Percentiles rank a stretch among this genome's conserved stretches.
These are phyloP conservation scores for Actenoides lindsayi DNA, from an alignment of 2,113 vertebrate species.

Conservation along the genomic window DNA sequence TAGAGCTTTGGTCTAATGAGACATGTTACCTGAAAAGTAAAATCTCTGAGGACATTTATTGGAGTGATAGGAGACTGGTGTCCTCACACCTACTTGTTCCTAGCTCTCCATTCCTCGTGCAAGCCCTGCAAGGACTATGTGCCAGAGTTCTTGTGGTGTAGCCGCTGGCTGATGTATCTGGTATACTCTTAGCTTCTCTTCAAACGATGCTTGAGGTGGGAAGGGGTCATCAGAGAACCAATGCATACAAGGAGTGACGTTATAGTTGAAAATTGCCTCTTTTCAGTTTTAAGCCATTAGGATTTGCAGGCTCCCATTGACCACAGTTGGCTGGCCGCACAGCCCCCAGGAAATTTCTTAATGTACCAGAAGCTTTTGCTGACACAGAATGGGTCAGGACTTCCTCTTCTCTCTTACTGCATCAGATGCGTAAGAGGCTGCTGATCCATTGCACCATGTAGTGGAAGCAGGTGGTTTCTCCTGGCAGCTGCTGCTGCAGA, in stretches of 20 bases:
- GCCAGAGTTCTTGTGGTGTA: not conserved
- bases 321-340: not conserved
- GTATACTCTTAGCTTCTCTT: not conserved
- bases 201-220: not conserved
- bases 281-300: not conserved
- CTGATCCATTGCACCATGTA: not conserved
- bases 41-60: not conserved
- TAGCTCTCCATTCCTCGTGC: not conserved
- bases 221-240: not conserved
- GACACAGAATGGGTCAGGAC: not conserved
- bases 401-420: conserved; percentile 5
- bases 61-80: not conserved
- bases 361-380: not conserved
- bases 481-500: not conserved
- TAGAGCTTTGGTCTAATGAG: not conserved
- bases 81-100: not conserved
- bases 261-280: not conserved
- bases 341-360: conserved; percentile 31
- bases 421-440: not conserved
- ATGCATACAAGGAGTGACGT: not conserved
- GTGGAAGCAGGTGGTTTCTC: not conserved
- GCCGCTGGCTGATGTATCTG: not conserved
- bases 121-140: not conserved
- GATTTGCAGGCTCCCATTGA: not conserved
- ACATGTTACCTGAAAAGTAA: not conserved